Percentiles rank a stretch among this genome's conserved stretches.
Evolutionary conservation across 2,797 vertebrate genomes (phyloP).

Genomic region (Smutsia temminckii): DNA sequence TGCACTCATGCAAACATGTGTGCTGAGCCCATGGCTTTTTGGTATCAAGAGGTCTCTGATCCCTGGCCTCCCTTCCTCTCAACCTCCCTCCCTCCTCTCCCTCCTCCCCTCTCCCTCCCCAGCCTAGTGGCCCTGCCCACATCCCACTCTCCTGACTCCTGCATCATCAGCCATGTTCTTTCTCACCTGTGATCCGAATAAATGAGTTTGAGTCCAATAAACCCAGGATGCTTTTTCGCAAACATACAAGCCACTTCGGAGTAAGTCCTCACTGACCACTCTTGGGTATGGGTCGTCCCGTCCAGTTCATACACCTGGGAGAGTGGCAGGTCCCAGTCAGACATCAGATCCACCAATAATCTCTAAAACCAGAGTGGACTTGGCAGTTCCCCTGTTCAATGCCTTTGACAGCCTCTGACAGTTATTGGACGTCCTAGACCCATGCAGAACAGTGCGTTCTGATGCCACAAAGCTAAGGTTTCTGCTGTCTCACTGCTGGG

Average conservation of each 20-base stretch:
- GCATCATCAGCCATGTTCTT: neutral
- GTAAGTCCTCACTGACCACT: slow-evolving; percentile 89
- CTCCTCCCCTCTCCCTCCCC: neutral
- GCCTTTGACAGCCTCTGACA: neutral
- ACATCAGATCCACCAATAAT: neutral
- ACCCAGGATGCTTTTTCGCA: slow-evolving; percentile 87
- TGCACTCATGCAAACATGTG: too few relatives aligned
- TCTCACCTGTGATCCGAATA: slow-evolving; percentile 88
- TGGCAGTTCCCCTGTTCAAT: neutral
- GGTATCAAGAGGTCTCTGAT: neutral
- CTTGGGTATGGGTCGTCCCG: slow-evolving; percentile 84
- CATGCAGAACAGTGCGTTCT: accelerated
- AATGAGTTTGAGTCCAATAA: slow-evolving; percentile 91
- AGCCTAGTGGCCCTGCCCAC: neutral
- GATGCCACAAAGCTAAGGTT: too few relatives aligned
- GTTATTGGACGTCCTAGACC: neutral
- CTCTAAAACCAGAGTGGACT: neutral
- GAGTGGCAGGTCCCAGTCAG: neutral
- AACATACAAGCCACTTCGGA: slow-evolving; percentile 87
- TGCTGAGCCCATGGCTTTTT: neutral
- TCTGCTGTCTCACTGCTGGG: neutral
- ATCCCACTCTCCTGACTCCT: neutral
- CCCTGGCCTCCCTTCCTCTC: neutral
- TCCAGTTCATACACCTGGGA: slow-evolving; percentile 92
- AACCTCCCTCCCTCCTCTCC: neutral